Evolutionary conservation across 2,797 vertebrate species (phyloP).

Genomic region (Lagorchestes hirsutus): DNA sequence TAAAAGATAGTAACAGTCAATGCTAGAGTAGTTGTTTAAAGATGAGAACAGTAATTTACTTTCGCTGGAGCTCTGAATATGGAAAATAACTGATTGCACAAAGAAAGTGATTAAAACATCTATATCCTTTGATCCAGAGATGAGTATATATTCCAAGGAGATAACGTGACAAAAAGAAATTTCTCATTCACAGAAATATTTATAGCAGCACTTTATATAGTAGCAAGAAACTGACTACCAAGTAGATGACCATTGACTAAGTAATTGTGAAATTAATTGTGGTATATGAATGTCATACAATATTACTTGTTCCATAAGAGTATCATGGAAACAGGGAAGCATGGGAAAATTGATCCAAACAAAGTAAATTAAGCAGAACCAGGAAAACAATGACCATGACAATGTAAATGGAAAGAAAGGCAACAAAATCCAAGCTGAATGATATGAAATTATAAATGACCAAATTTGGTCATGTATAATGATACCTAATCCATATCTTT

Average conservation of each 20-base stretch:
- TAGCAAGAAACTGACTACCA: neutral
- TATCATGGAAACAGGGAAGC: neutral
- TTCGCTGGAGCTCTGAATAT: neutral
- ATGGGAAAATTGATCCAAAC: neutral
- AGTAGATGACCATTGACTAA: neutral
- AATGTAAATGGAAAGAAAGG: neutral
- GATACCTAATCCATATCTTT: neutral
- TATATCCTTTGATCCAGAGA: neutral
- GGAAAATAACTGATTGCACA: neutral
- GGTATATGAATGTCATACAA: neutral
- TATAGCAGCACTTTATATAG: neutral
- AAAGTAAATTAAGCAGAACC: neutral
- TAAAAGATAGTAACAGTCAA: neutral
- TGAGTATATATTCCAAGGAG: neutral
- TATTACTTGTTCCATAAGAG: neutral
- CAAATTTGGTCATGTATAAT: neutral
- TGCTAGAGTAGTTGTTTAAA: neutral
- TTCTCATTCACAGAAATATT: neutral
- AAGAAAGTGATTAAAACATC: neutral
- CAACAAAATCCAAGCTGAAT: neutral
- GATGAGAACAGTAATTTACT: neutral
- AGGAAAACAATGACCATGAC: neutral
- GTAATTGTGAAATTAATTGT: neutral
- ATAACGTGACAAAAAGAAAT: neutral
- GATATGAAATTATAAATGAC: neutral